Base-by-base conservation (phyloP, 2,888 invertebrate species). In the Parelbella ahira region DNA sequence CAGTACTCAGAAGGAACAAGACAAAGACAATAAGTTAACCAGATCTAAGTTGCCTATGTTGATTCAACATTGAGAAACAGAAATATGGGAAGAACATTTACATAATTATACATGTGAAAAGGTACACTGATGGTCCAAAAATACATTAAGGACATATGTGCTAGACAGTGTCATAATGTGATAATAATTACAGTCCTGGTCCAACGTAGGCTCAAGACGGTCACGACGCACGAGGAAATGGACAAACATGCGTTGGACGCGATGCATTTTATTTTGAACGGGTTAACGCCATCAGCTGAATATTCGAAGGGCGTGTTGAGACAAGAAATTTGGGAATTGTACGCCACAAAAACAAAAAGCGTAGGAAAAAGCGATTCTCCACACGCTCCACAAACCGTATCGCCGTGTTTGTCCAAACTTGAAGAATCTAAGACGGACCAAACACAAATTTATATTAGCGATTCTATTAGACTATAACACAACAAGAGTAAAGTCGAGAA, bases 401-500 rank as follows among this genome's bases (percentile, higher is more conserved):
- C 74, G 62, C 64, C 65, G 63, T 81, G 73, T 81, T 80, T 81
- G 78, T 59, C 74, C 65, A 72, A 72, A 36, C 34, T 36, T 3
- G 24, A 43, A 24, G 34, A 36, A 36, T 23, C 24, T 23, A 23
- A 36, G 19, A 15, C 19, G 25, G 7, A n/a, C 9, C 13, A 8
- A 23, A 21, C 6, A 43, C 36, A 42, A 34, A 13, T 23, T 13
- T 19, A 15, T n/a, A n/a, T n/a, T n/a, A n/a, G n/a, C n/a, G n/a
- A n/a, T n/a, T n/a, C n/a, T n/a, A 6, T 18, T 29, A 1, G 21
- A 36, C n/a, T n/a, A n/a, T n/a, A n/a, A n/a, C n/a, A n/a, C n/a
- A n/a, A n/a, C n/a, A n/a, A n/a, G n/a, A n/a, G n/a, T 43, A 24
- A 72, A 29, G 42, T 43, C 23, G 29, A 29, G 29, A 43, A 21